phyloP scores from a whole-genome alignment of 2,113 vertebrate species.

The Ochotona curzoniae region DNA sequence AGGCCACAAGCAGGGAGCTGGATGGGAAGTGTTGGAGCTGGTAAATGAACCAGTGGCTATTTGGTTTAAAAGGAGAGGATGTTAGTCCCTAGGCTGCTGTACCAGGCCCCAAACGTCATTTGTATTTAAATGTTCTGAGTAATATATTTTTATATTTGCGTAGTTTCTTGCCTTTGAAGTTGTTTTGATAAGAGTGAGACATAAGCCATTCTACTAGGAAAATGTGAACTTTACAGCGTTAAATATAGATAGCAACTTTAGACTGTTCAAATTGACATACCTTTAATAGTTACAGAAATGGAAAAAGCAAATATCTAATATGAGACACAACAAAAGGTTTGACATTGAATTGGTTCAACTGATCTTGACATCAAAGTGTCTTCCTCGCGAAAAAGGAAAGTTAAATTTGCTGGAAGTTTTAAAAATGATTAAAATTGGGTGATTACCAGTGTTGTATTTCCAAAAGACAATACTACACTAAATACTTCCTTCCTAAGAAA shows the following conservation, averaged over 20 bases:
- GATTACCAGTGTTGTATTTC: neutral
- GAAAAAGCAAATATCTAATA: neutral
- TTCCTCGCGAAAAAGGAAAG: slow-evolving; percentile 16
- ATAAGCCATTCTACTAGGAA: neutral
- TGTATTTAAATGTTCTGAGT: slow-evolving; percentile 31
- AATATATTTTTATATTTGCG: neutral
- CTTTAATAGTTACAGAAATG: neutral
- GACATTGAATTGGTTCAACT: neutral
- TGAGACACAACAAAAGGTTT: neutral
- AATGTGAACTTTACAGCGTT: slow-evolving; percentile 13
- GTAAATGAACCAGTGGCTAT: too few relatives aligned
- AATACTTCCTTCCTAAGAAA: neutral
- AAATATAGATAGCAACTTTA: neutral
- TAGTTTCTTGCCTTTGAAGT: slow-evolving; percentile 34
- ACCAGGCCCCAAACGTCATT: neutral
- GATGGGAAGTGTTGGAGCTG: too few relatives aligned
- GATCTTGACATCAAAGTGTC: neutral
- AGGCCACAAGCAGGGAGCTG: too few relatives aligned
- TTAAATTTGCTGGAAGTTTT: neutral
- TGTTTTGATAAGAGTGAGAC: neutral
- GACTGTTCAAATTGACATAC: neutral
- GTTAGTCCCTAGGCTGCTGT: too few relatives aligned
- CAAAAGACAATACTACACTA: neutral
- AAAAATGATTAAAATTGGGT: neutral
- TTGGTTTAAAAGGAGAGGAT: too few relatives aligned